phyloP scores from a whole-genome alignment of 2,797 vertebrate genomes.

The Sciaenops ocellatus region DNA sequence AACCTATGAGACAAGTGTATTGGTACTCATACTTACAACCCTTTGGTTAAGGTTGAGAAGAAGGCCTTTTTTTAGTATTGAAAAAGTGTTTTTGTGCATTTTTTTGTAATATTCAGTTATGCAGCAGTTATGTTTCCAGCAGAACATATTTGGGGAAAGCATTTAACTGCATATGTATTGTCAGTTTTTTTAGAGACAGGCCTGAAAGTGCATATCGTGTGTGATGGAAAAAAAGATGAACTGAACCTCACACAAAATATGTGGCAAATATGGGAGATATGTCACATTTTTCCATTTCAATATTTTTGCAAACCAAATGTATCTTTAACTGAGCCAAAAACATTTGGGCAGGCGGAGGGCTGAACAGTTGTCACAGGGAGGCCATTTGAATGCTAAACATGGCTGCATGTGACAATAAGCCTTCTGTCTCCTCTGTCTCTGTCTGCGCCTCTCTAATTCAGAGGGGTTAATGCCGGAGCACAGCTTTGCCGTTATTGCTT shows the following conservation, averaged over 20 bases:
- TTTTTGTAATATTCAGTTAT: no score
- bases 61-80: no score
- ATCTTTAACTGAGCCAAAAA: constrained; percentile 47
- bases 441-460: constrained; percentile 56
- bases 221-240: background rate
- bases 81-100: no score
- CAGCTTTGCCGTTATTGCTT: constrained; percentile 68
- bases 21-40: no score
- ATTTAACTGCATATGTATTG: background rate
- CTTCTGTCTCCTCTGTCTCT: constrained; percentile 61
- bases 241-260: background rate
- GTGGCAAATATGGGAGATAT: constrained; percentile 31
- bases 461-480: constrained; percentile 65
- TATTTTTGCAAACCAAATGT: constrained; percentile 59
- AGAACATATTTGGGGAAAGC: no score
- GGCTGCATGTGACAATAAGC: constrained; percentile 67
- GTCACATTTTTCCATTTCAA: constrained; percentile 56
- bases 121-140: no score
- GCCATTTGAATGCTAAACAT: constrained; percentile 74
- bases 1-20: no score
- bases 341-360: constrained; percentile 51
- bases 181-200: background rate
- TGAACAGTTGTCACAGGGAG: constrained; percentile 67
- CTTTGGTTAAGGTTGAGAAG: no score
- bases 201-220: background rate